Evolutionary conservation across 2,797 vertebrate genomes (phyloP).

Genomic region (Paramormyrops hopkinsi): DNA sequence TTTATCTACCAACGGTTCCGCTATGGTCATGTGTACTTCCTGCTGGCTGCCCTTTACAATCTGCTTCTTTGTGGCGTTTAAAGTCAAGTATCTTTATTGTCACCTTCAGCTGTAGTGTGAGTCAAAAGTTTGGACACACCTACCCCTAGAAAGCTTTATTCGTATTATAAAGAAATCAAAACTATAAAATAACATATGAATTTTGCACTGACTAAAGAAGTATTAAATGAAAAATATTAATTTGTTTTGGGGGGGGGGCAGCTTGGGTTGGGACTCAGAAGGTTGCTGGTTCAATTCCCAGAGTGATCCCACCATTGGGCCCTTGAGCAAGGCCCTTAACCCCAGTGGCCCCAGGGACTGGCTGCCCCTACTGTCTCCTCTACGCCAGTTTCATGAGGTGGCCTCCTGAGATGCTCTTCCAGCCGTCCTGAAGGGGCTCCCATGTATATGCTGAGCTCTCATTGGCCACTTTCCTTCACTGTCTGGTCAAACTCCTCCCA

Average conservation of each 20-base stretch:
- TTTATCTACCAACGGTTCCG: background rate
- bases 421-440: background rate
- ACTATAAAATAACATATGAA: background rate
- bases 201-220: background rate
- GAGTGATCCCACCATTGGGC: background rate
- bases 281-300: background rate
- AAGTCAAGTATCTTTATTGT: background rate
- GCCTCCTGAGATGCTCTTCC: background rate
- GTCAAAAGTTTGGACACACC: background rate
- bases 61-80: background rate
- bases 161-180: background rate
- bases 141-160: background rate
- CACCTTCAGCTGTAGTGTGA: background rate
- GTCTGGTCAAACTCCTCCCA: background rate
- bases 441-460: background rate
- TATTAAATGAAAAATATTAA: background rate
- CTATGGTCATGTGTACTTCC: background rate
- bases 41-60: background rate
- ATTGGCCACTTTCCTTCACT: background rate
- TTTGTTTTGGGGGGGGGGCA: background rate
- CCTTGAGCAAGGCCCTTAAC: background rate
- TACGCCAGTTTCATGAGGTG: background rate
- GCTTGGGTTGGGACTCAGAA: background rate
- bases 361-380: background rate
- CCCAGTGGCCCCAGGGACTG: background rate